These are phyloP conservation scores for Tachysurus vachellii DNA, from an alignment of 2,113 vertebrate species.

Conservation along the genomic window DNA sequence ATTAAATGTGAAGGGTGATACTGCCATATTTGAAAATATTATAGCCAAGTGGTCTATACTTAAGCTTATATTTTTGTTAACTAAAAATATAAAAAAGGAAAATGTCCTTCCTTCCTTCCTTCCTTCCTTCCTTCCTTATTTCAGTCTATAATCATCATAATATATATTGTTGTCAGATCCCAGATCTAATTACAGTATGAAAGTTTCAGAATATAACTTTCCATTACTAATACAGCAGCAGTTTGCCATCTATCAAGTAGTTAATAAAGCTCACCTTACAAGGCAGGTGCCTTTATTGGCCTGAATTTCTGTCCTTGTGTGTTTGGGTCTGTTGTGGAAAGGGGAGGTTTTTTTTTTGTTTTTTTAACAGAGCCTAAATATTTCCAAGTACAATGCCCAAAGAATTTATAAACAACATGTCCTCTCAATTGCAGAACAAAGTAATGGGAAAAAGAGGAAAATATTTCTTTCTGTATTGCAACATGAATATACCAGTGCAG, in stretches of 20 bases:
- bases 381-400: neutral
- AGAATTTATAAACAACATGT: slow-evolving; percentile 11
- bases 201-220: neutral
- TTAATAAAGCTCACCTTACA: neutral
- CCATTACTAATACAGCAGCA: neutral
- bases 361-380: neutral
- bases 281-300: neutral
- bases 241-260: neutral
- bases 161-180: too few species aligned
- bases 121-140: too few species aligned
- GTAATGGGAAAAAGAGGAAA: neutral
- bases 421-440: neutral
- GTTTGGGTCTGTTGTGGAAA: neutral
- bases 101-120: too few species aligned
- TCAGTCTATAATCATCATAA: too few species aligned
- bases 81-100: too few species aligned
- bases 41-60: too few species aligned
- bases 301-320: neutral
- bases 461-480: neutral
- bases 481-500: neutral
- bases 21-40: too few species aligned
- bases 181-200: neutral
- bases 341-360: neutral
- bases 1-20: neutral
- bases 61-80: too few species aligned